Conservation (phyloP, 2,113 vertebrate species). For the Brachypodius melanocephalos region DNA sequence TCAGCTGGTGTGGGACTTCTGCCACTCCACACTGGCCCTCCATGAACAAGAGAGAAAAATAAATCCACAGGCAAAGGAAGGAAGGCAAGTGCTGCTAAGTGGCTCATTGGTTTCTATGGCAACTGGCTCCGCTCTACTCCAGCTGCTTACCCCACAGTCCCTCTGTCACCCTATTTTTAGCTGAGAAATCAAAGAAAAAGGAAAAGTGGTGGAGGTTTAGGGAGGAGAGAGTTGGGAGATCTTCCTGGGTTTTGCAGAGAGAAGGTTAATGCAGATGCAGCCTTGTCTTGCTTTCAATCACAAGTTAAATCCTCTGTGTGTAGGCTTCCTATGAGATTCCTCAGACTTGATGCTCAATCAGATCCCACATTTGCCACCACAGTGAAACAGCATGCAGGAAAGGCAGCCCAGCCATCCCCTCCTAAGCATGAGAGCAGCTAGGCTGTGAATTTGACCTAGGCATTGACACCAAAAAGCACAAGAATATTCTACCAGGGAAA, state of each 20-base stretch:
- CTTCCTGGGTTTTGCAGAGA: background rate
- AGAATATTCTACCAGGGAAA: background rate
- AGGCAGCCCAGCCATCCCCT: background rate
- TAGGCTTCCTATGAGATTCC: slow-evolving; percentile 18
- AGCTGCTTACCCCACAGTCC: slow-evolving; percentile 83
- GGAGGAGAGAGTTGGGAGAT: background rate
- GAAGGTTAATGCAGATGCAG: slow-evolving; percentile 27
- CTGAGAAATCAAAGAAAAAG: slow-evolving; percentile 76
- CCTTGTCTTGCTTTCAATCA: slow-evolving; percentile 48
- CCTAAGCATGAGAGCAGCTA: background rate
- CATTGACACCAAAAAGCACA: background rate
- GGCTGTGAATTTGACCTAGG: background rate
- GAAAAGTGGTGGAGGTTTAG: slow-evolving; percentile 38
- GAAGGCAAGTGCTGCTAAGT: slow-evolving; percentile 77
- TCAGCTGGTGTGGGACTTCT: background rate
- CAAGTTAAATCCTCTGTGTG: background rate
- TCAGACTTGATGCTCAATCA: background rate
- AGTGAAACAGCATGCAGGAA: background rate
- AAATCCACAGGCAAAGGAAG: slow-evolving; percentile 71
- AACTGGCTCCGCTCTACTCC: slow-evolving; percentile 77
- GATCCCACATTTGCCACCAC: background rate
- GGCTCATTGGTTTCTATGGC: slow-evolving; percentile 80
- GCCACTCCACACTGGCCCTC: background rate
- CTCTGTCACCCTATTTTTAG: slow-evolving; percentile 85
- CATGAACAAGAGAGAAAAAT: slow-evolving; percentile 43